These are phyloP conservation scores for Drosophila takahashii DNA, from an alignment of 1,140 invertebrate species.

Conservation along the genomic window DNA sequence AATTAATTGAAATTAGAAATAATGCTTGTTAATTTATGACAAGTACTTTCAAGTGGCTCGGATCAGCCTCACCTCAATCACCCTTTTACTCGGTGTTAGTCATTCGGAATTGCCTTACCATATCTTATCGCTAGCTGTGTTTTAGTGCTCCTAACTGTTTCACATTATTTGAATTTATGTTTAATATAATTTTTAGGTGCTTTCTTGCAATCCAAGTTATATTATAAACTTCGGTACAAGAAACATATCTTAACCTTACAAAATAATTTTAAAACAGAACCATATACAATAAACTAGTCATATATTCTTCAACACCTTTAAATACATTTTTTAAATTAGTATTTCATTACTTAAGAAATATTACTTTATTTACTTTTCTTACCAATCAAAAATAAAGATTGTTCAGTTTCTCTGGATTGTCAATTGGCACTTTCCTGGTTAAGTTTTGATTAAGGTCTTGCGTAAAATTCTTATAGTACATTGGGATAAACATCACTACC, in stretches of 20 bases:
- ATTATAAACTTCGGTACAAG: too few species aligned
- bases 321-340: too few species aligned
- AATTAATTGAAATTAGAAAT: conserved; percentile 51
- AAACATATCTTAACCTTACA: too few species aligned
- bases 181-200: too few species aligned
- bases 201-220: too few species aligned
- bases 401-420: not conserved
- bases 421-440: not conserved
- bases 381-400: not conserved
- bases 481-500: not conserved
- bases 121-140: conserved; percentile 35
- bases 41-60: conserved; percentile 36
- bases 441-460: not conserved
- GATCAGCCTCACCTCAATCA: conserved; percentile 20
- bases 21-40: conserved; percentile 48
- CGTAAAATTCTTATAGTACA: not conserved
- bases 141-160: conserved; percentile 20
- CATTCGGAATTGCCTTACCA: conserved; percentile 7
- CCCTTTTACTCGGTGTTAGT: conserved; percentile 11
- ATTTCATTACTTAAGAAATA: not conserved
- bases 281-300: not conserved
- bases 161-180: too few species aligned
- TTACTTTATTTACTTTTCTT: not conserved
- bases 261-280: too few species aligned
- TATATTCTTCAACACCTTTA: too few species aligned